Evolutionary conservation across 2,797 vertebrate species (phyloP).

Genomic region (Arctocebus calabarensis): DNA sequence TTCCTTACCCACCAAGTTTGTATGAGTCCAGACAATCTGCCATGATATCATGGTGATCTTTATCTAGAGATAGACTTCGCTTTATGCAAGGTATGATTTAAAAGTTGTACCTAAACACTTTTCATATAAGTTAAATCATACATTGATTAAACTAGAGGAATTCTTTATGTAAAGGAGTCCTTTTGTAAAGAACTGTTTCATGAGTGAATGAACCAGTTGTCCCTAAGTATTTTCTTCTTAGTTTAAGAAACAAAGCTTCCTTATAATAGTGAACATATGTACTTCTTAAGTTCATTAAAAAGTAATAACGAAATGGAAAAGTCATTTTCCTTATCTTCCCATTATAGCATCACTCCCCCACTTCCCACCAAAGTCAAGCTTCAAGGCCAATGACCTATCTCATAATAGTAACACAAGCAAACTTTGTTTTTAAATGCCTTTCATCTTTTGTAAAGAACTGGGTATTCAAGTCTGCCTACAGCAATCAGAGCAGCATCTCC

Average conservation of each 20-base stretch:
- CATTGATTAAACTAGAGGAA: not conserved
- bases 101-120: conserved; percentile 7
- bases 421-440: not conserved
- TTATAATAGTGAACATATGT: conserved; percentile 56
- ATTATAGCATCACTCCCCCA: not conserved
- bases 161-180: conserved; percentile 47
- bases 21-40: not conserved
- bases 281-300: conserved; percentile 55
- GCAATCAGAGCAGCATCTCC: not conserved
- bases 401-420: not conserved
- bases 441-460: not conserved
- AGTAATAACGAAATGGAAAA: conserved; percentile 59
- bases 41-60: not conserved
- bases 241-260: conserved; percentile 58
- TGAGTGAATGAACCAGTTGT: conserved; percentile 36
- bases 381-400: not conserved
- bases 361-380: conserved; percentile 16
- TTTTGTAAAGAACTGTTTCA: conserved; percentile 1
- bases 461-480: not conserved
- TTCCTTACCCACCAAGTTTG: not conserved
- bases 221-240: not conserved
- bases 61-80: not conserved
- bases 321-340: conserved; percentile 40
- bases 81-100: not conserved
- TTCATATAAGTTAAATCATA: not conserved